Percentiles rank a stretch among this genome's conserved stretches.
Evolutionary conservation across 2,113 vertebrate genomes (phyloP).

Genomic region (Arvicanthis niloticus): DNA sequence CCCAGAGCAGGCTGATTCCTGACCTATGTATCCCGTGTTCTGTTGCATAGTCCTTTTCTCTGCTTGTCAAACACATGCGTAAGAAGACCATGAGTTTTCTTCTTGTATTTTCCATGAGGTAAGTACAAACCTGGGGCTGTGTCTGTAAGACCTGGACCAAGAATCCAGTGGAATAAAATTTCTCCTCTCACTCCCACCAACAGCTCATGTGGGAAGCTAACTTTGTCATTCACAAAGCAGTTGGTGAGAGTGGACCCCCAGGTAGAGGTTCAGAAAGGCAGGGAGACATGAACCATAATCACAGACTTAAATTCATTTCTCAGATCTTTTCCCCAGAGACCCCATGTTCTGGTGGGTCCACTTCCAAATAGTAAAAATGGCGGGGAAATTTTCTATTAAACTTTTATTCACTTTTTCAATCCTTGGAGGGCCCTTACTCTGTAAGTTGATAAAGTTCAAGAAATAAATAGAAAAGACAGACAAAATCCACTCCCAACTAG

Average conservation of each 20-base stretch:
- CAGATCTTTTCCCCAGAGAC: background rate
- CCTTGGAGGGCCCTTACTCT: background rate
- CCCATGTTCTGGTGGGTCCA: background rate
- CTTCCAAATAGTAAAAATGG: background rate
- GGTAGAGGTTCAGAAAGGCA: background rate
- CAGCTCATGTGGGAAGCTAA: background rate
- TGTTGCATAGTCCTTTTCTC: background rate
- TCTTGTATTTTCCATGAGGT: background rate
- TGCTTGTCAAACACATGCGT: too few relatives aligned
- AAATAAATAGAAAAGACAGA: background rate
- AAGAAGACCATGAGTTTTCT: background rate
- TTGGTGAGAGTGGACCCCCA: background rate
- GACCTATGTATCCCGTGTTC: background rate
- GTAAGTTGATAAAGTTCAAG: background rate
- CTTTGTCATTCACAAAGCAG: background rate
- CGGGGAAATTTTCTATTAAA: background rate
- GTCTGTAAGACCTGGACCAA: background rate
- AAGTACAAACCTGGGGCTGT: background rate
- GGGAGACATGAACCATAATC: background rate
- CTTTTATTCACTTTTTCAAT: background rate
- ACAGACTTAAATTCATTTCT: background rate
- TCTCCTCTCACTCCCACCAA: background rate
- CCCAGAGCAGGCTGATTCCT: background rate
- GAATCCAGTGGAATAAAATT: background rate
- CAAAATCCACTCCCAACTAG: background rate